Evolutionary conservation across 2,797 vertebrate species (phyloP).

Genomic region (Cirrhinus mrigala): DNA sequence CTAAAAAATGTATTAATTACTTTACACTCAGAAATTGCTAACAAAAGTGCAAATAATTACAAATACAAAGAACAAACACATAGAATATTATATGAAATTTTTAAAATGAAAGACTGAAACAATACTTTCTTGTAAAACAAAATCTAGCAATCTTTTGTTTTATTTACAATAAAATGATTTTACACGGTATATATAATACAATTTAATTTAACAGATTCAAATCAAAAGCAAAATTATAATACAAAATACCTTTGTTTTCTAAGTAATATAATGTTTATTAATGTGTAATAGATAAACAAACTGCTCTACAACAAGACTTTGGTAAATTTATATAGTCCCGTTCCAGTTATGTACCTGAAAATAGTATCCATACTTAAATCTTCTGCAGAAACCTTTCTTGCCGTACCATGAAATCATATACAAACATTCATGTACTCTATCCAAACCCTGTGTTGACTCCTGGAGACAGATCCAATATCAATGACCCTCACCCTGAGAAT

Average conservation of each 20-base stretch:
- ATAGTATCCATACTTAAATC: background rate
- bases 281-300: background rate
- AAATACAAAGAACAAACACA: too few relatives aligned
- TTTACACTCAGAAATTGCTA: too few relatives aligned
- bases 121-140: background rate
- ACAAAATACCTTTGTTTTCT: background rate
- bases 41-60: too few relatives aligned
- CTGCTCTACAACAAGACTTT: background rate
- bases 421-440: background rate
- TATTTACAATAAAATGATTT: background rate
- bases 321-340: background rate
- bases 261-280: background rate
- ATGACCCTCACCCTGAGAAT: background rate
- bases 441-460: constrained; percentile 14
- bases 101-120: background rate
- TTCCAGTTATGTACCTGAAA: background rate
- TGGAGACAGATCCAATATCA: constrained; percentile 4
- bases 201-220: background rate
- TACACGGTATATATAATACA: background rate
- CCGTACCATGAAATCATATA: constrained; percentile 6
- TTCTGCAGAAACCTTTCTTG: background rate
- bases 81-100: too few relatives aligned
- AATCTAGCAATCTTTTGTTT: too few relatives aligned
- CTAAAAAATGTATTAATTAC: too few relatives aligned
- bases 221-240: background rate